phyloP scores from a whole-genome alignment of 1,140 invertebrate genomes.

The Cydia splendana region DNA sequence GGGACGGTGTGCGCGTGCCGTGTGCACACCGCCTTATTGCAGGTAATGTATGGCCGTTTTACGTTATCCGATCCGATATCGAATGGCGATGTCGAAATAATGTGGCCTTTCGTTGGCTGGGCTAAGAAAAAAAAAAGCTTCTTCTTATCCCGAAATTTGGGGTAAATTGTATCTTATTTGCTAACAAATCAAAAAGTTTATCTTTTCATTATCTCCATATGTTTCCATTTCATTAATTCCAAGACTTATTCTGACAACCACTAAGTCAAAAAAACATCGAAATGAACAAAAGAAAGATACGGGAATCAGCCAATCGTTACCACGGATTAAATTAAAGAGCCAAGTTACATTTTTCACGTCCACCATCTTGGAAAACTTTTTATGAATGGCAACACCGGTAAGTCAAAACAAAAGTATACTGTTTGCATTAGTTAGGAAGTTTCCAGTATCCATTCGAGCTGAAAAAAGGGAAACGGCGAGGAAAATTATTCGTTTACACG shows the following conservation, averaged over 20 bases:
- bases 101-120: too few relatives aligned
- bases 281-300: neutral
- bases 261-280: neutral
- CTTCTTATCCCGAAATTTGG: too few relatives aligned
- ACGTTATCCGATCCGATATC: too few relatives aligned
- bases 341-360: neutral
- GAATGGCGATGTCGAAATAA: too few relatives aligned
- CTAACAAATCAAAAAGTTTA: too few relatives aligned
- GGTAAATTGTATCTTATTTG: too few relatives aligned
- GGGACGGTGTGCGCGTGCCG: slow-evolving; percentile 70
- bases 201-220: neutral
- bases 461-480: neutral
- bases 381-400: neutral
- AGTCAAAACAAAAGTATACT: neutral
- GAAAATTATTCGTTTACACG: neutral
- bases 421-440: neutral
- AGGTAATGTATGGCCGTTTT: slow-evolving; percentile 44
- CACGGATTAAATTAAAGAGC: neutral
- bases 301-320: neutral
- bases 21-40: slow-evolving; percentile 65
- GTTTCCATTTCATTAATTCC: neutral
- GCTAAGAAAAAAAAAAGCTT: too few relatives aligned
- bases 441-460: neutral
- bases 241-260: neutral
- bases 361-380: neutral